A percentile compares a stretch with the other conserved stretches of the same genome.
Conservation (phyloP, 2,113 vertebrate genomes). For the Gambusia affinis region DNA sequence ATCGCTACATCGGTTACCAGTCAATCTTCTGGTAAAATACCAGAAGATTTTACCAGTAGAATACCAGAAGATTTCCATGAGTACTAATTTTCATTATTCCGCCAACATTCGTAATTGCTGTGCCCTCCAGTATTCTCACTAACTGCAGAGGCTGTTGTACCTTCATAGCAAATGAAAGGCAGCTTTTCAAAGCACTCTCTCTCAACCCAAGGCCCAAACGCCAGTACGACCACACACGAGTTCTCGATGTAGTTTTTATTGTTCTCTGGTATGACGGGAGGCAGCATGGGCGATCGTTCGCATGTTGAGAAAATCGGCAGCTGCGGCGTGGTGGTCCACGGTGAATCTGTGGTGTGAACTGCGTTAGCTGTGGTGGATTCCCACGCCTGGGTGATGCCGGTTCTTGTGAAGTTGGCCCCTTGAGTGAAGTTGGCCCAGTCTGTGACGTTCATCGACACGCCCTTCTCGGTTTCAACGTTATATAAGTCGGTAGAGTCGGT, state of each 20-base stretch:
- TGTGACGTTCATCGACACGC: no score
- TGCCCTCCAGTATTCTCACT: no score
- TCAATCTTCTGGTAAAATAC: no score
- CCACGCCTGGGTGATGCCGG: no score
- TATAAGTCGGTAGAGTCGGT: no score
- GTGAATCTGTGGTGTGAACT: not conserved
- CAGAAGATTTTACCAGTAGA: no score
- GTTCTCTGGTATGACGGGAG: not conserved
- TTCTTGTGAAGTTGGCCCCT: no score
- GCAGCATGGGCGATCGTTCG: not conserved
- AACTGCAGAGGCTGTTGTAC: slow-evolving; percentile 38
- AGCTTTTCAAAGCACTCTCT: slow-evolving; percentile 49
- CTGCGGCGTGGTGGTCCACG: not conserved
- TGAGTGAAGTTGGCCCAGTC: no score
- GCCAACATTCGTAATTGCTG: not conserved
- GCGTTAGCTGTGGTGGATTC: not conserved
- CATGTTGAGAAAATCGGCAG: not conserved
- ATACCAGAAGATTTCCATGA: not conserved
- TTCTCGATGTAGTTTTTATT: slow-evolving; percentile 53
- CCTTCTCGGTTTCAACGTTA: no score
- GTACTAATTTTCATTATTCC: not conserved
- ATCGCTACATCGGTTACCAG: no score
- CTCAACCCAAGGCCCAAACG: slow-evolving; percentile 74
- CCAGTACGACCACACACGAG: slow-evolving; percentile 67
- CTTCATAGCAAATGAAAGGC: slow-evolving; percentile 77